These are phyloP conservation scores for Arrhopalites spinosus DNA, from an alignment of 2,888 invertebrate species.

Conservation along the genomic window DNA sequence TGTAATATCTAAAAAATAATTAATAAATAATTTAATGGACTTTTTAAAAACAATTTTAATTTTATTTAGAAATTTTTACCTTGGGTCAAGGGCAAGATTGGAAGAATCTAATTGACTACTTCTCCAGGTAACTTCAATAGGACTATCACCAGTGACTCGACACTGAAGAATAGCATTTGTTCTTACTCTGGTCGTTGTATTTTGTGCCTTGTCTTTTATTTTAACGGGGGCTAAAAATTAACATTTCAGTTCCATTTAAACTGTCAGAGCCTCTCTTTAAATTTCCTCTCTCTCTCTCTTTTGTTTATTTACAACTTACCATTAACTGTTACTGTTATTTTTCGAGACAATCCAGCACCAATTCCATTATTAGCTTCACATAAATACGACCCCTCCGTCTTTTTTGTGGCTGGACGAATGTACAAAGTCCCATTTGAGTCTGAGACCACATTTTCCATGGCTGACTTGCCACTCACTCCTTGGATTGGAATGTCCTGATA, in stretches of 20 bases:
- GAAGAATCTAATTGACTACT: constrained; percentile 47
- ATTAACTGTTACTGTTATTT: constrained; percentile 57
- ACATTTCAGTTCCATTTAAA: constrained; percentile 5
- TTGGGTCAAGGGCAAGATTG: constrained; percentile 47
- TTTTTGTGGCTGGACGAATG: constrained; percentile 50
- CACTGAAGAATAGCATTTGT: constrained; percentile 52
- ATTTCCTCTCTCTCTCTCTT: no score
- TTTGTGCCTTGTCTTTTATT: constrained; percentile 47
- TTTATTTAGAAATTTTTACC: constrained; percentile 28
- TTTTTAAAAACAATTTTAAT: background rate
- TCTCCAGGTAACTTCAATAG: constrained; percentile 55
- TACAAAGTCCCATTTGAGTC: constrained; percentile 55
- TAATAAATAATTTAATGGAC: background rate
- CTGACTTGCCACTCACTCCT: constrained; percentile 11
- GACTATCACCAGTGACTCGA: constrained; percentile 54
- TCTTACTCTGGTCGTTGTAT: constrained; percentile 53
- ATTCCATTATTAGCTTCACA: constrained; percentile 60
- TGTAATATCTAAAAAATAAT: constrained; percentile 44
- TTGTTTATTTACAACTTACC: constrained; percentile 50
- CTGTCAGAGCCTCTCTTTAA: background rate
- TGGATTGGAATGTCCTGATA: constrained; percentile 51
- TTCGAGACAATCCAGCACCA: constrained; percentile 60
- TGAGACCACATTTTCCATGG: constrained; percentile 43
- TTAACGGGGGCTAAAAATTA: constrained; percentile 48
- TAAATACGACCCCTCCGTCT: constrained; percentile 59